Conservation (phyloP, 2,888 invertebrate genomes). For the Drosophila niveifrons region DNA sequence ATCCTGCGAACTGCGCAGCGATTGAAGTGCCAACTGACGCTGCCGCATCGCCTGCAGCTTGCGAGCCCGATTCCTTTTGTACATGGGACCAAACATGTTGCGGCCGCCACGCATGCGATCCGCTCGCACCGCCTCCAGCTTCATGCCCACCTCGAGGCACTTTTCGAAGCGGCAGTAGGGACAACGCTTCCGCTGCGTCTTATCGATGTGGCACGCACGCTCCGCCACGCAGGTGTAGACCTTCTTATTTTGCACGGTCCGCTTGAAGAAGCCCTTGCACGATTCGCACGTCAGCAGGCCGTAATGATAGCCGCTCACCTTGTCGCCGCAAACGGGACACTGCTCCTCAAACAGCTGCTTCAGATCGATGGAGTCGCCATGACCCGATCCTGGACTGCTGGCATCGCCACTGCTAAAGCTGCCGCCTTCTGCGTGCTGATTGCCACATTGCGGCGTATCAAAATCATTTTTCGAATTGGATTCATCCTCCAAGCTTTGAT, state of each 20-base stretch:
- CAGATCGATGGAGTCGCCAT: slow-evolving; percentile 94
- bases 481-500: too few species aligned
- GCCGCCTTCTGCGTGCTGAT: not conserved
- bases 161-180: slow-evolving; percentile 99
- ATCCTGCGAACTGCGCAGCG: slow-evolving; percentile 93
- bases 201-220: slow-evolving; percentile 99
- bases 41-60: slow-evolving; percentile 98
- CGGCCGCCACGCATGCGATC: slow-evolving; percentile 99
- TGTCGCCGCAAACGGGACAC: slow-evolving; percentile 99
- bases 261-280: slow-evolving; percentile 99
- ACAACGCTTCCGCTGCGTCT: slow-evolving; percentile 99
- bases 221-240: slow-evolving; percentile 99
- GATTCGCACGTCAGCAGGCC: slow-evolving; percentile 99
- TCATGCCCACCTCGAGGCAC: slow-evolving; percentile 99
- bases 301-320: slow-evolving; percentile 99
- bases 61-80: slow-evolving; percentile 98
- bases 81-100: slow-evolving; percentile 99
- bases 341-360: slow-evolving; percentile 98
- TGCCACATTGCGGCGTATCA: too few species aligned
- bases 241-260: slow-evolving; percentile 99
- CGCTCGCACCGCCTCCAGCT: slow-evolving; percentile 99
- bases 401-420: slow-evolving; percentile 31
- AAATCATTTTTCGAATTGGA: too few species aligned
- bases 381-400: slow-evolving; percentile 81
- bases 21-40: slow-evolving; percentile 94